Evolutionary conservation across 1,140 invertebrate genomes (phyloP).

Genomic region (Teleopsis dalmanni): DNA sequence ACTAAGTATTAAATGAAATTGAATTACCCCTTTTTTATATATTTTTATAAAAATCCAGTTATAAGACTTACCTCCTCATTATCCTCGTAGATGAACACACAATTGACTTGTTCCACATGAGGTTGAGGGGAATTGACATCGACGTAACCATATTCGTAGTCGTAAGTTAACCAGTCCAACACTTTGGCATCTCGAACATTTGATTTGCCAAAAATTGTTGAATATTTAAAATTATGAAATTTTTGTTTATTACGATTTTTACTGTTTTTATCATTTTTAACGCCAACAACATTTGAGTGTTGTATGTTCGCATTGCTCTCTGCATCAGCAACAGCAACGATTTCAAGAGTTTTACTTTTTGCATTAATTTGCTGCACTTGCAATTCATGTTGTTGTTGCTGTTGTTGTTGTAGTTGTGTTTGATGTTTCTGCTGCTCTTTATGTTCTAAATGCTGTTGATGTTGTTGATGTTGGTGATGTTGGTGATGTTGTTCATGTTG

Average conservation of each 20-base stretch:
- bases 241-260: neutral
- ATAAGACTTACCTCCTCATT: too few species aligned
- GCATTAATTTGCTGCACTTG: neutral
- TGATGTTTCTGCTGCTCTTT: neutral
- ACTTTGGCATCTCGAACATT: too few species aligned
- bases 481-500: neutral
- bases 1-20: too few species aligned
- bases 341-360: conserved; percentile 2
- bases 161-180: too few species aligned
- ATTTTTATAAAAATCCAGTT: too few species aligned
- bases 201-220: too few species aligned
- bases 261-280: neutral
- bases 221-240: too few species aligned
- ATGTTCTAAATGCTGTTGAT: neutral
- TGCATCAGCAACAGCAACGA: neutral
- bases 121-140: too few species aligned
- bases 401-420: neutral
- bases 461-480: conserved; percentile 3
- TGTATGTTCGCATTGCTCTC: neutral
- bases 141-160: too few species aligned
- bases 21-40: too few species aligned
- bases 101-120: too few species aligned
- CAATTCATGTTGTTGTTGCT: neutral
- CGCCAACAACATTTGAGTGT: neutral
- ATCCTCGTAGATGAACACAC: too few species aligned